phyloP scores from a whole-genome alignment of 2,797 vertebrate species.

The Petrocephalus schoutedeni region DNA sequence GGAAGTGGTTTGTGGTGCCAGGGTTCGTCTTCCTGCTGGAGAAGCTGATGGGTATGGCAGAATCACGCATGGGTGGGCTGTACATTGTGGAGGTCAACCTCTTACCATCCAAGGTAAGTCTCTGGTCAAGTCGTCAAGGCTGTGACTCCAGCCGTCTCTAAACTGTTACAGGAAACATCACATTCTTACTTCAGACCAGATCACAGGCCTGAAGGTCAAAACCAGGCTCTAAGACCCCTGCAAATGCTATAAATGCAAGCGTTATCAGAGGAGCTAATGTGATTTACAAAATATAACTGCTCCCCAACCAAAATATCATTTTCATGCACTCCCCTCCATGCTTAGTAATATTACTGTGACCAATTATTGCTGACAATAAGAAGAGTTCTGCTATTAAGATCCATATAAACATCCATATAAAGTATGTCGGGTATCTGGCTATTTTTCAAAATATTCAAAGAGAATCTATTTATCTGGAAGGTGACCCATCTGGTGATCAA shows the following conservation, averaged over 20 bases:
- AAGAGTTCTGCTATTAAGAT: background rate
- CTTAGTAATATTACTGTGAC: background rate
- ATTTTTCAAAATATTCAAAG: background rate
- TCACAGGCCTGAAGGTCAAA: background rate
- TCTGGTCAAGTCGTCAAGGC: background rate
- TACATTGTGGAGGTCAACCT: slow-evolving; percentile 76
- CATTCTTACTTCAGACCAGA: background rate
- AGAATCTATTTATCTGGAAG: slow-evolving; percentile 46
- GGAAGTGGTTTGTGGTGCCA: slow-evolving; percentile 83
- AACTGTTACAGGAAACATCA: background rate
- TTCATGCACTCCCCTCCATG: background rate
- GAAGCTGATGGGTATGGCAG: slow-evolving; percentile 65
- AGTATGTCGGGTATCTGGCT: background rate
- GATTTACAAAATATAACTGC: background rate
- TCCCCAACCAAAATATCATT: background rate
- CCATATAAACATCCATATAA: background rate
- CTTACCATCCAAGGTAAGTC: slow-evolving; percentile 78
- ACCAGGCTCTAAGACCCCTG: background rate
- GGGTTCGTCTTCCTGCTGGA: slow-evolving; percentile 75
- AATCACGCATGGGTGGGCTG: slow-evolving; percentile 64
- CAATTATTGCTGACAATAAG: background rate
- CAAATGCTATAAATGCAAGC: background rate
- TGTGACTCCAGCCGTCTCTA: background rate
- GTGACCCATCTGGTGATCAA: slow-evolving; percentile 84
- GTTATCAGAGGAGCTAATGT: background rate